Evolutionary conservation across 2,888 invertebrate genomes (phyloP).

Genomic region (Cybosia mesomella): DNA sequence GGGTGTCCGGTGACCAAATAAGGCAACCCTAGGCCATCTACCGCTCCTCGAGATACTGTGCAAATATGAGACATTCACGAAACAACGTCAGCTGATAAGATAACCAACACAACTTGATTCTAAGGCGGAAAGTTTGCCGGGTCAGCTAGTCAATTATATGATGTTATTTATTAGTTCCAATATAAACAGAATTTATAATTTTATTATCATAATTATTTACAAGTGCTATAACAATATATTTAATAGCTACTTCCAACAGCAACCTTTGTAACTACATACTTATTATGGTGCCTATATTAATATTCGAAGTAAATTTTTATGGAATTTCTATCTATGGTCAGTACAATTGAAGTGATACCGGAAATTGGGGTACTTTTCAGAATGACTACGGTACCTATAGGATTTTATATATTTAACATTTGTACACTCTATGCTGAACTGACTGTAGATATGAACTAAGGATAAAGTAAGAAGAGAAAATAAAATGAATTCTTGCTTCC

Average conservation of each 20-base stretch:
- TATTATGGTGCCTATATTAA: conserved; percentile 4
- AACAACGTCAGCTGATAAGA: too few relatives aligned
- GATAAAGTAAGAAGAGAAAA: conserved; percentile 4
- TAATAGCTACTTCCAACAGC: conserved; percentile 9
- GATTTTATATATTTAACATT: background rate
- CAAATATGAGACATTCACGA: too few relatives aligned
- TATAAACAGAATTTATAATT: conserved; percentile 19
- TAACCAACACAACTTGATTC: too few relatives aligned
- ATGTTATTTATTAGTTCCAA: background rate
- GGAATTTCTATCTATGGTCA: conserved; percentile 2
- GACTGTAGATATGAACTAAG: conserved; percentile 11
- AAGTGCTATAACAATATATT: conserved; percentile 3
- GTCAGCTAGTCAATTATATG: too few relatives aligned
- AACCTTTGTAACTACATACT: background rate
- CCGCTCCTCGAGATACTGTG: too few relatives aligned
- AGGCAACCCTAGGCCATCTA: too few relatives aligned
- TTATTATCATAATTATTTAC: background rate
- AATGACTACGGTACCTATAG: background rate
- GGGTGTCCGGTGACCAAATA: too few relatives aligned
- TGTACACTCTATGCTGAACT: background rate
- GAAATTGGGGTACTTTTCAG: background rate
- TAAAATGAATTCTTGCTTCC: background rate
- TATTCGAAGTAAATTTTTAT: background rate
- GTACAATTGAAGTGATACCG: background rate
- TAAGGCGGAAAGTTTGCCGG: too few relatives aligned